A percentile compares a stretch with the other conserved stretches of the same genome.
Conservation (phyloP, 2,888 invertebrate genomes). For the Sepioteuthis lessoniana region DNA sequence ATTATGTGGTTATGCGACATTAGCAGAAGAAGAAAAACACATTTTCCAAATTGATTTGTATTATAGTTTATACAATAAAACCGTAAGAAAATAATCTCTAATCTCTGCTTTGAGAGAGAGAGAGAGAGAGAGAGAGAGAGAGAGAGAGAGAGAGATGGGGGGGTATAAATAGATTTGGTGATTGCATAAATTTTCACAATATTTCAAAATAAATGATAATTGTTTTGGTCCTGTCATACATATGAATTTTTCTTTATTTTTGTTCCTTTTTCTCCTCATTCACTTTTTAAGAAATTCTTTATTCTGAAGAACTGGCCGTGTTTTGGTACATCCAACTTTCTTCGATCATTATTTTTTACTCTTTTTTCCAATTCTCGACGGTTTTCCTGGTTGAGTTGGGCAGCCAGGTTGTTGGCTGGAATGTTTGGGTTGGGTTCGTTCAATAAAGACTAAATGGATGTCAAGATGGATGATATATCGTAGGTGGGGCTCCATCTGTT, state of each 20-base stretch:
- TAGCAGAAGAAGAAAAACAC: no score
- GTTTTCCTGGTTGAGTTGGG: constrained; percentile 99
- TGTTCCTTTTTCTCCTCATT: background rate
- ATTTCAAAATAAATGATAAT: no score
- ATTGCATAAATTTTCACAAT: no score
- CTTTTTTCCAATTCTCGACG: constrained; percentile 99
- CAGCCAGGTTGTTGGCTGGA: constrained; percentile 99
- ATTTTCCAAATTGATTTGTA: no score
- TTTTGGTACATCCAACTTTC: constrained; percentile 86
- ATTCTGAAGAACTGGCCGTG: background rate
- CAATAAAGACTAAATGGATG: constrained; percentile 89
- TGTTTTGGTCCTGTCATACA: no score
- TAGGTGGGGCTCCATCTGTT: constrained; percentile 87
- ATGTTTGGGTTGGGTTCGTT: constrained; percentile 99
- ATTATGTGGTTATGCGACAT: no score
- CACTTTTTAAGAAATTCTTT: background rate
- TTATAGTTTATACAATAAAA: no score
- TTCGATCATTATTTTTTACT: constrained; percentile 99
- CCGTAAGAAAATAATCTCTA: no score
- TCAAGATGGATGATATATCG: constrained; percentile 48
- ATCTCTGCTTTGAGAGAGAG: no score
- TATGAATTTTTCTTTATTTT: background rate
- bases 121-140: no score
- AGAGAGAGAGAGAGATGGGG: no score
- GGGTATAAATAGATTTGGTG: no score